Base-by-base conservation (phyloP, 2,888 invertebrate genomes). In the Fragum sueziense region DNA sequence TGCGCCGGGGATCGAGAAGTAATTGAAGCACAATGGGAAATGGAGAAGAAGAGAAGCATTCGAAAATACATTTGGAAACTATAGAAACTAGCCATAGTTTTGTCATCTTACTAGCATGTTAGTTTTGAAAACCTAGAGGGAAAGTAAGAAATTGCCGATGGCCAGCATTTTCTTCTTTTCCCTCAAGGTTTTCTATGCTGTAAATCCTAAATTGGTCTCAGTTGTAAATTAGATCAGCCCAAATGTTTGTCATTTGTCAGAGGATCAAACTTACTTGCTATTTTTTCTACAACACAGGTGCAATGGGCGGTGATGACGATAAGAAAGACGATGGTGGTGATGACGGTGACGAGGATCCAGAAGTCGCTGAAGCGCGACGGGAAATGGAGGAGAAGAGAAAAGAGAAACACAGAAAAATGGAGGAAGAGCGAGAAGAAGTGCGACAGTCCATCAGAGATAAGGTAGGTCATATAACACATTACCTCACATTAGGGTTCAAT, bases 321-420 rank as follows among this genome's bases (percentile, higher is more conserved):
- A 90, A 86, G 47, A 90, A 91, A 47, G 90, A 90, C n/a, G 90
- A 90, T 69, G 88, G 87, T 75, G 98, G 98, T 94, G 86, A 80
- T 34, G 92, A 90, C 59, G 88, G 85, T 67, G 91, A 88, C 70
- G 98, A 98, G 94, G 99, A 99, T 94, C 96, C 98, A 93, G 99
- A 99, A 94, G 96, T 99, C 92, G 96, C 97, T 94, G 99, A 99
- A 94, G 99, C 99, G 92, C 97, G 99, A 94, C 95, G 96, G 90
- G 99, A 99, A 94, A 98, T 98, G 79, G 99, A 99, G 94, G 99
- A 99, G 90, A 95, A 98, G 91, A 96, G 99, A 94, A 98, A 99
- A 95, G 99, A 99, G 95, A 99, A 99, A 94, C 99, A 99, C 94
- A 96, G 99, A 93, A 99, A 99, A 95, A 98, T 99, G 98, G 99